Conservation (phyloP, 2,113 vertebrate species). For the Mystacornis crossleyi region DNA sequence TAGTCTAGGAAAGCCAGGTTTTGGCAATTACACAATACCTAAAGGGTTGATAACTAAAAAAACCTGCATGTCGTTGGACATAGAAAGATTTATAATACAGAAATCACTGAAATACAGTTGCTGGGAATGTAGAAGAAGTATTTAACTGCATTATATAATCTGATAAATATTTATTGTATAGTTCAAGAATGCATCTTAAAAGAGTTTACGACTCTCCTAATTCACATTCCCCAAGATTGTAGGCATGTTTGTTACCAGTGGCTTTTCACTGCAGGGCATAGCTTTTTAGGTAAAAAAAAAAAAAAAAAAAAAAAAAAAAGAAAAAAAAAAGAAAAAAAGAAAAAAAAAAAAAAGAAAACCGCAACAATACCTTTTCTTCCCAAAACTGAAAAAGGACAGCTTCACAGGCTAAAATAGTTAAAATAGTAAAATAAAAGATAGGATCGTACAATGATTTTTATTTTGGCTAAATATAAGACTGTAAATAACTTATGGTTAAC, state of each 20-base stretch:
- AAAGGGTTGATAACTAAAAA: neutral
- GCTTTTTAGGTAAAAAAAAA: neutral
- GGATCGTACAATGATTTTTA: neutral
- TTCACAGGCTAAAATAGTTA: neutral
- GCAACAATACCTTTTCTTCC: neutral
- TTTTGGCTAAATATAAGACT: neutral
- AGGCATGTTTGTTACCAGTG: neutral
- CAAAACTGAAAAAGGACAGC: neutral
- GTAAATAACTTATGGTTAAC: neutral
- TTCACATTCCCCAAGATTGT: neutral
- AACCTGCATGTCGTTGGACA: accelerated
- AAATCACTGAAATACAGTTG: neutral
- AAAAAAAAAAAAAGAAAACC: neutral
- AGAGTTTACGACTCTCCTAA: neutral
- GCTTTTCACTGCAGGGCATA: neutral
- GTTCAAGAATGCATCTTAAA: neutral
- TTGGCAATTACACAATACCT: neutral
- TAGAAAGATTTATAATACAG: neutral
- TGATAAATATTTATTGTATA: neutral
- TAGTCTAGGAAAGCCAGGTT: neutral
- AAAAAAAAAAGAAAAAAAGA: neutral
- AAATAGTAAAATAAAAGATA: neutral
- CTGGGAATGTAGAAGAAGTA: neutral
- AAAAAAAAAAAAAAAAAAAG: neutral
- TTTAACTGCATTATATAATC: neutral